Evolutionary conservation across 2,888 invertebrate genomes (phyloP), one percentile per base, ranked within the genome.

Genomic region (Diplolepis rosae): DNA sequence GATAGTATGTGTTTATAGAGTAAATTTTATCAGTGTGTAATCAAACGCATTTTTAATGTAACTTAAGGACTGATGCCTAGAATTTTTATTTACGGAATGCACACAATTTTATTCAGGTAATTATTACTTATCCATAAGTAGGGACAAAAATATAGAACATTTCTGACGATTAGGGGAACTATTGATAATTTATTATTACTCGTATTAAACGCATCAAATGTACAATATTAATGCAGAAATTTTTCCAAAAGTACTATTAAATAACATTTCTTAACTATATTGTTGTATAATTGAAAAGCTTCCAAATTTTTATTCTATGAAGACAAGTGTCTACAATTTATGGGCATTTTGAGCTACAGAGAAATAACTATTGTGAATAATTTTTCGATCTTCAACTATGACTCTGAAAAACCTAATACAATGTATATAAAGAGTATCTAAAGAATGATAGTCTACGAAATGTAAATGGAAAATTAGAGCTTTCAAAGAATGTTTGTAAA

Each of bases 41-140:
- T 56, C 35, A 56, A 22, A 56, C 56, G 32, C 32, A 32, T 35
- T 22, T 56, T 56, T 35, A 56, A 35, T 18, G 35, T 24, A n/a
- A 35, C 22, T 13, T 4, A 32, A n/a, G 13, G 6, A 6, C 27
- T 5, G n/a, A 24, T 28, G 9, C 9, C 22, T 15, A 4, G 24
- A 4, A 7, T 5, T n/a, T 27, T 13, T 52, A 13, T 39, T 28
- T 28, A 35, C 0, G 13, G n/a, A n/a, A 54, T 9, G 28, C 4
- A 11, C 45, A 11, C 15, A 45, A 45, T 5, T 0, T 4, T n/a
- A 45, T 15, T 45, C 18, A 11, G 7, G 5, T 45, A 15, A 28
- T 54, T 9, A 15, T 28, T 54, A 15, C 2, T 3, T 7, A 45
- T 6, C 2, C n/a, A 7, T 18, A 7, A 15, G 7, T 7, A 45